Conservation (phyloP, 2,113 vertebrate genomes). For the Herpetotheres cachinnans region DNA sequence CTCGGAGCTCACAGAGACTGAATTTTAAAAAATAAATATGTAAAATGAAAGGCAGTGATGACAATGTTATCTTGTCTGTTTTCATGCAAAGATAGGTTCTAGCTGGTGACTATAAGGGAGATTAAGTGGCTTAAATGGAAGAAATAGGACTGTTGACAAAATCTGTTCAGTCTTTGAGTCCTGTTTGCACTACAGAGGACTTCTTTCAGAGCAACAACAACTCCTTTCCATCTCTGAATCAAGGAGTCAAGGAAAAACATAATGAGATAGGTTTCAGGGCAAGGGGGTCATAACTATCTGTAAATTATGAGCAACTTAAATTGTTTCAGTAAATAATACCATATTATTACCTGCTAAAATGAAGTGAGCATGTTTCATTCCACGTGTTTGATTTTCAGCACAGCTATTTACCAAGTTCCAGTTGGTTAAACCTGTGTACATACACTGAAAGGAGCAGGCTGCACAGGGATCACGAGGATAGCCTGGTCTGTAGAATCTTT, state of each 20-base stretch:
- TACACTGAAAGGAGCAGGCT: background rate
- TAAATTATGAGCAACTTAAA: background rate
- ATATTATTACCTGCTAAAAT: background rate
- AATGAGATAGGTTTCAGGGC: background rate
- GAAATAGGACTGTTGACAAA: background rate
- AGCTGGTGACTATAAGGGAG: background rate
- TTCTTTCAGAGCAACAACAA: background rate
- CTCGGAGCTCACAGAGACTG: background rate
- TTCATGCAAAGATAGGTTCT: background rate
- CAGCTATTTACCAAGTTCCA: conserved; percentile 34
- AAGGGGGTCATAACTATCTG: background rate
- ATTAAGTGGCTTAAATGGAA: conserved; percentile 1
- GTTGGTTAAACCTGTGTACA: conserved; percentile 21
- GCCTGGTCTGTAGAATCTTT: background rate
- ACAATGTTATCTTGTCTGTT: background rate
- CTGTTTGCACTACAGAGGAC: background rate
- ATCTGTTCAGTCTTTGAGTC: background rate
- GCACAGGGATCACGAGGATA: background rate
- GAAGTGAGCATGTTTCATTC: background rate
- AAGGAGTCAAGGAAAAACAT: background rate
- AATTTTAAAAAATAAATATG: background rate
- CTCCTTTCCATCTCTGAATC: background rate
- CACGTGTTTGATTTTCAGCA: background rate
- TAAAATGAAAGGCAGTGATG: background rate
- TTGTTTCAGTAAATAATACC: background rate